Evolutionary conservation across 2,113 vertebrate species (phyloP).

Genomic region (Microcebus tavaratra): DNA sequence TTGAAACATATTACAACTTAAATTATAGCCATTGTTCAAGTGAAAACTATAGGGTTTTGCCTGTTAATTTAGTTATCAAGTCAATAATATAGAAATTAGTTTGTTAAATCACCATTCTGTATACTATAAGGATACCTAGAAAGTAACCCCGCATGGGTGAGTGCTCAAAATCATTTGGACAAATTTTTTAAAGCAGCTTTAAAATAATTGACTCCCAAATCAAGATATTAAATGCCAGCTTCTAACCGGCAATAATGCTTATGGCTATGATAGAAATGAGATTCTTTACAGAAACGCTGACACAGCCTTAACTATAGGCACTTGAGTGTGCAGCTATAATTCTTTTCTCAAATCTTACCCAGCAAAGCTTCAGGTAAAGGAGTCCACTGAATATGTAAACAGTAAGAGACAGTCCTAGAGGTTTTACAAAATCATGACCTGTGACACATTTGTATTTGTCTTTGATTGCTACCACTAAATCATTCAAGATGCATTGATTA

Average conservation of each 20-base stretch:
- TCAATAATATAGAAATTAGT: conserved; percentile 34
- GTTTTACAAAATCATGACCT: conserved; percentile 39
- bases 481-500: conserved; percentile 30
- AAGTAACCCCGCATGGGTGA: conserved; percentile 18
- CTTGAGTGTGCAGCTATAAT: conserved; percentile 62
- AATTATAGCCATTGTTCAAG: not conserved
- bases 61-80: not conserved
- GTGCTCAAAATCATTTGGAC: conserved; percentile 2
- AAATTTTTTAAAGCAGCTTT: conserved; percentile 63
- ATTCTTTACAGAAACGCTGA: conserved; percentile 66
- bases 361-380: conserved; percentile 47
- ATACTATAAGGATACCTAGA: not conserved
- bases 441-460: not conserved
- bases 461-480: not conserved
- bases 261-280: conserved; percentile 65
- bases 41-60: not conserved
- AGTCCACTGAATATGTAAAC: conserved; percentile 33
- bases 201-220: conserved; percentile 64
- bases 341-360: conserved; percentile 60
- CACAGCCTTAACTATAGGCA: conserved; percentile 49
- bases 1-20: not conserved
- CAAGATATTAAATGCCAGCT: conserved; percentile 67
- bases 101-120: not conserved
- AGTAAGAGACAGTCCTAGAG: not conserved
- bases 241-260: conserved; percentile 54